Conservation (phyloP, 2,113 vertebrate genomes). For the Clupea harengus region DNA sequence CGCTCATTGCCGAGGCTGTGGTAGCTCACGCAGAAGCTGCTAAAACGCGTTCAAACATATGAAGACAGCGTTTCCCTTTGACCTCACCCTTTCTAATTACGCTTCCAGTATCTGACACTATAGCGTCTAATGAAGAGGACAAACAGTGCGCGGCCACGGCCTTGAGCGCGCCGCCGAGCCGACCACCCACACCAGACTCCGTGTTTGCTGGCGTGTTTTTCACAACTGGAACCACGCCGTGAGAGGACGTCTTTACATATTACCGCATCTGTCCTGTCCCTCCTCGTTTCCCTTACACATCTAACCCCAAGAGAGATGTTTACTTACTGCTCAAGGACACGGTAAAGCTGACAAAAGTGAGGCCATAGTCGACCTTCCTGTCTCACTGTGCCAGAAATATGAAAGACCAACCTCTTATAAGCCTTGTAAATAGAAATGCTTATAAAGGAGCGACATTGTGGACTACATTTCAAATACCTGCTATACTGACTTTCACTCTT, state of each 20-base stretch:
- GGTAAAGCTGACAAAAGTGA: not conserved
- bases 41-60: conserved; percentile 70
- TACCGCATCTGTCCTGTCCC: conserved; percentile 35
- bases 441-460: not conserved
- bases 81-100: conserved; percentile 62
- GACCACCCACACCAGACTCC: conserved; percentile 60
- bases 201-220: conserved; percentile 56
- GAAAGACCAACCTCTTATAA: not conserved
- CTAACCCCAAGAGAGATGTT: conserved; percentile 19
- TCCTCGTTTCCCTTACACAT: conserved; percentile 30
- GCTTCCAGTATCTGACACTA: conserved; percentile 63
- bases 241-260: conserved; percentile 45
- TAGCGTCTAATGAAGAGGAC: conserved; percentile 71
- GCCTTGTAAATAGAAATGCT: not conserved
- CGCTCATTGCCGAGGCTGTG: conserved; percentile 66
- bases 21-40: conserved; percentile 61
- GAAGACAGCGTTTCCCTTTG: conserved; percentile 64
- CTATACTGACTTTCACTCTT: too few species aligned
- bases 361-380: not conserved
- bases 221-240: conserved; percentile 42
- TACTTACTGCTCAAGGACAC: not conserved
- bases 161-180: conserved; percentile 35
- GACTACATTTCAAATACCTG: not conserved
- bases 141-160: conserved; percentile 67
- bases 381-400: not conserved